Evolutionary conservation across 2,888 invertebrate species (phyloP).

Genomic region (Helobdella robusta): DNA sequence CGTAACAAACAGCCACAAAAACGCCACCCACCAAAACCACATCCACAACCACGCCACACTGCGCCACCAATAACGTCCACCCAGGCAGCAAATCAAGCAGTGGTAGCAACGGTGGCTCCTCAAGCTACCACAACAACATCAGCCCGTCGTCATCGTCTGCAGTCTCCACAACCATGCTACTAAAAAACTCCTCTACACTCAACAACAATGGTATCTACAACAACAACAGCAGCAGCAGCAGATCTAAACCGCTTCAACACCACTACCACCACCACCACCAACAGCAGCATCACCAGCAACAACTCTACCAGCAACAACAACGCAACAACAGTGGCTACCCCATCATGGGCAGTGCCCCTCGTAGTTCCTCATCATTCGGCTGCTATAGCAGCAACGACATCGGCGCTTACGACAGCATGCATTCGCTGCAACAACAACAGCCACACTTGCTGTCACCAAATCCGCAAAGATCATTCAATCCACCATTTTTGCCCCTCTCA

Average conservation of each 20-base stretch:
- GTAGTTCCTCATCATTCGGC: constrained; percentile 16
- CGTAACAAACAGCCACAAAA: constrained; percentile 14
- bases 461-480: constrained; percentile 9
- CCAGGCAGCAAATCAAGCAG: no score
- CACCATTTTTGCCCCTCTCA: constrained; percentile 2
- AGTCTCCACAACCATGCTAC: constrained; percentile 21
- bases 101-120: no score
- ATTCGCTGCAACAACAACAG: constrained; percentile 13
- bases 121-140: background rate
- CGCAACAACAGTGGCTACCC: background rate
- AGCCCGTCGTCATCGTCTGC: background rate
- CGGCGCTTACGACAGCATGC: constrained; percentile 10
- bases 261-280: constrained; percentile 7
- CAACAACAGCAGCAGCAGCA: background rate
- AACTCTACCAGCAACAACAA: constrained; percentile 18
- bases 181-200: background rate
- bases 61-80: no score
- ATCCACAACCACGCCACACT: no score
- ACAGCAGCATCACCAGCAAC: background rate
- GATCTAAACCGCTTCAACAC: constrained; percentile 17
- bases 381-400: constrained; percentile 7
- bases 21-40: background rate
- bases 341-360: no score
- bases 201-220: background rate
- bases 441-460: constrained; percentile 14